Conservation (phyloP, 2,797 vertebrate species). For the Parauchenoglanis punctatus region DNA sequence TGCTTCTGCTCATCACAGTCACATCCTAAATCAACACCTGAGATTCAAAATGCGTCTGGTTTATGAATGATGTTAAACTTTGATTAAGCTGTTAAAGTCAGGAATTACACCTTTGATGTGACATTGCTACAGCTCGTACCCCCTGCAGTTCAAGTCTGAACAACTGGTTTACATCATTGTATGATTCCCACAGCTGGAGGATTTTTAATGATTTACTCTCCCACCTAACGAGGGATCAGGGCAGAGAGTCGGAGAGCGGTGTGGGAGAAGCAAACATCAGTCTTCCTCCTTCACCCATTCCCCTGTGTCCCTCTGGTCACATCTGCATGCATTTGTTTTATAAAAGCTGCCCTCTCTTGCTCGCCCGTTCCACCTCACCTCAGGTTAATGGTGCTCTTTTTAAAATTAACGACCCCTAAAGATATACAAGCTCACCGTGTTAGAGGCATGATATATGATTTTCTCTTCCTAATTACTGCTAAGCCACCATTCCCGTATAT, state of each 20-base stretch:
- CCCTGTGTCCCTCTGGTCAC: constrained; percentile 60
- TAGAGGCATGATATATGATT: constrained; percentile 66
- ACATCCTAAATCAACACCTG: not conserved
- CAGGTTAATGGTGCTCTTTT: constrained; percentile 74
- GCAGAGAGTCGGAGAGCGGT: constrained; percentile 29
- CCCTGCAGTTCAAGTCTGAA: constrained; percentile 22
- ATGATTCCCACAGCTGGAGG: constrained; percentile 40
- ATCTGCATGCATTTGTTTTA: constrained; percentile 66
- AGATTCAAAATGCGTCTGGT: not conserved
- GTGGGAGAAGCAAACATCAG: constrained; percentile 33
- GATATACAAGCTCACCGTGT: constrained; percentile 72
- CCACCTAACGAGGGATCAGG: constrained; percentile 42
- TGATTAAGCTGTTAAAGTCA: constrained; percentile 16
- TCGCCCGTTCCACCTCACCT: constrained; percentile 63
- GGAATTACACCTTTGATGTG: constrained; percentile 25
- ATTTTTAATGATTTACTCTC: constrained; percentile 50
- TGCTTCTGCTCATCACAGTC: not conserved
- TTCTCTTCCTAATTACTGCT: constrained; percentile 56
- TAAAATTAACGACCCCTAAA: constrained; percentile 79
- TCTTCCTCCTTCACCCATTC: constrained; percentile 34
- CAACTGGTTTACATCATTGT: constrained; percentile 44
- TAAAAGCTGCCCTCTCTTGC: constrained; percentile 60
- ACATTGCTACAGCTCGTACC: constrained; percentile 1
- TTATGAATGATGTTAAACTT: constrained; percentile 27
- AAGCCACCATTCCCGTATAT: constrained; percentile 33